Evolutionary conservation across 2,113 vertebrate species (phyloP), one percentile per base, ranked within the genome.

Genomic region (Hippocampus zosterae): DNA sequence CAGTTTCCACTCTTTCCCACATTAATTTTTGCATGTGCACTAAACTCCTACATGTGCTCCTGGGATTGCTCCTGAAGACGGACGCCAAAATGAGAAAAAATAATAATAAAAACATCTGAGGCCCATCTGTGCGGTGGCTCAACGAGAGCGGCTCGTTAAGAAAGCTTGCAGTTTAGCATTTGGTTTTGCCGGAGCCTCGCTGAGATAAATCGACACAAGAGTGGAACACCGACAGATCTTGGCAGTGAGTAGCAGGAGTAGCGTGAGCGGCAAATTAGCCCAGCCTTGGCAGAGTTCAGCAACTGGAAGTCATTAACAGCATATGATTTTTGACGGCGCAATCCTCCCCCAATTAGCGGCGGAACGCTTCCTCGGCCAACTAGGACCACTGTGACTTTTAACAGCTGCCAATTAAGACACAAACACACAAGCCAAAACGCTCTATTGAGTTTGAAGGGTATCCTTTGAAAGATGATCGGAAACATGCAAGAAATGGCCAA

Each of bases 251-350:
- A 7, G 25, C 65, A 29, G 15, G 48, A 44, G 62, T 64, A 64
- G 62, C 57, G 27, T 8, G 57, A 33, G 57, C 62, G 25, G 62
- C 62, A 64, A 64, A 62, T 80, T 79, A 77, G 67, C 18, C 25
- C 12, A 60, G 76, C 67, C 67, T 82, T 86, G 78, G 81, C 82
- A 70, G 71, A 66, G 53, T 74, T 68, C 25, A 68, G 71, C 62
- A 74, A 87, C 81, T 85, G 83, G 82, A 88, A 89, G 80, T 75
- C 76, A 88, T 89, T 88, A 88, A 82, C 85, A 89, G 84, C 85
- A 88, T 84, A 78, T 85, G 84, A 90, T 87, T 80, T 82, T 79
- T 9, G 69, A 81, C 55, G 68, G 78, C 66, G 76, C 78, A 77
- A 72, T 85, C 70, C 77, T 74, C 74, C 72, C 75, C 77, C 83